Conservation (phyloP, 1,140 invertebrate species). For the Polypedilum vanderplanki region DNA sequence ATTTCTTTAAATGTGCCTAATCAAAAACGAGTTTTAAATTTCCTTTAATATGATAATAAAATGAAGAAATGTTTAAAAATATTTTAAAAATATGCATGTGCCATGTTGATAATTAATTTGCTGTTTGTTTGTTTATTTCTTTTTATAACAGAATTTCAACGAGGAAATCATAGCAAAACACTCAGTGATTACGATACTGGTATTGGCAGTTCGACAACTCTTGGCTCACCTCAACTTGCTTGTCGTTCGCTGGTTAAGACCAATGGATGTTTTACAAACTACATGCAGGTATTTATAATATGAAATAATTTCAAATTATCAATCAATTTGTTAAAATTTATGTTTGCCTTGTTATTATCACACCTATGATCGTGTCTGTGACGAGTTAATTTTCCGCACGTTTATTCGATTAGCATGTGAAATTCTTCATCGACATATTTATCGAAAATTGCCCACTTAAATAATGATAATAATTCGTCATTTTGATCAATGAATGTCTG, state of each 20-base stretch:
- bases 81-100: not conserved
- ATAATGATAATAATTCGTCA: too few species aligned
- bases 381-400: not conserved
- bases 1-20: too few species aligned
- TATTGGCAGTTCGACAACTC: conserved; percentile 43
- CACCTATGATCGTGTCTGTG: too few species aligned
- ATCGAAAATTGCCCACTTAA: too few species aligned
- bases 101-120: not conserved
- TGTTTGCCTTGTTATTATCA: not conserved
- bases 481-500: not conserved
- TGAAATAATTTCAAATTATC: not conserved
- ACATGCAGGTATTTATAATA: conserved; percentile 1
- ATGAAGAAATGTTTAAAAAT: not conserved
- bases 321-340: not conserved
- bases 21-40: too few species aligned
- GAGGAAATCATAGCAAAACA: conserved; percentile 34
- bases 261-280: conserved; percentile 26
- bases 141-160: conserved; percentile 5
- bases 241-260: conserved; percentile 7
- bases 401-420: too few species aligned
- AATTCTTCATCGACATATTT: too few species aligned
- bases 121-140: not conserved
- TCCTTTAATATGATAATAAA: too few species aligned
- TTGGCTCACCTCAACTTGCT: conserved; percentile 36
- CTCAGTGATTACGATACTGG: conserved; percentile 43